These are phyloP conservation scores for Melitaea cinxia DNA, from an alignment of 1,140 invertebrate genomes.

Conservation along the genomic window DNA sequence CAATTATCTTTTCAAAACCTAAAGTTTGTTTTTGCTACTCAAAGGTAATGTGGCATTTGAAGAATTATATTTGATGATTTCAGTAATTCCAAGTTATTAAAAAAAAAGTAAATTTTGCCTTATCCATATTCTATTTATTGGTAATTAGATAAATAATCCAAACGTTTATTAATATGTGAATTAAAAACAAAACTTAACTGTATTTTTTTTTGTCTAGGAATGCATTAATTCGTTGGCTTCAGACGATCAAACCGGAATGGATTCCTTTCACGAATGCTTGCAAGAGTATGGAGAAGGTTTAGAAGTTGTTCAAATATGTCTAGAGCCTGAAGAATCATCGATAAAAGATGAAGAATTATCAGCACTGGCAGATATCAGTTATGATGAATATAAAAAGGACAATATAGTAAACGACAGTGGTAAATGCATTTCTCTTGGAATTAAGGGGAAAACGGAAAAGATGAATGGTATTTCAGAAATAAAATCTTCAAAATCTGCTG, in stretches of 20 bases:
- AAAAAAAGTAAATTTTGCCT: too few species aligned
- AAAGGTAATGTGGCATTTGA: too few species aligned
- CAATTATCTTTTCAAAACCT: too few species aligned
- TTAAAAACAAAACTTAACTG: not conserved
- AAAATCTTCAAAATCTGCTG: constrained; percentile 72
- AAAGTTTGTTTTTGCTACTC: too few species aligned
- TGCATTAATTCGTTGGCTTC: constrained; percentile 80
- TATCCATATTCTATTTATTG: too few species aligned
- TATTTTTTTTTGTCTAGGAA: constrained; percentile 64
- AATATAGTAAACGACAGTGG: constrained; percentile 37
- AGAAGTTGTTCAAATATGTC: constrained; percentile 83
- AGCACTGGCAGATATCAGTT: constrained; percentile 73
- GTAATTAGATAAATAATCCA: not conserved
- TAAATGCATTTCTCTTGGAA: constrained; percentile 34
- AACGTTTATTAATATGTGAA: not conserved
- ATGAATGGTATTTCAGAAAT: constrained; percentile 58
- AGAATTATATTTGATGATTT: too few species aligned
- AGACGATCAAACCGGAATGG: constrained; percentile 83
- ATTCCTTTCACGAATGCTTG: constrained; percentile 84
- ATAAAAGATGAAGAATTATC: constrained; percentile 79
- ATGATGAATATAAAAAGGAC: constrained; percentile 69
- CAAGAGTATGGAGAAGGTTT: constrained; percentile 84
- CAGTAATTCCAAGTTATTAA: too few species aligned
- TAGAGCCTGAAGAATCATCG: constrained; percentile 80
- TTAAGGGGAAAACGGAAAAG: constrained; percentile 51